Evolutionary conservation across 2,888 invertebrate genomes (phyloP), one percentile per base, ranked within the genome.

Genomic region (Acleris laterana): DNA sequence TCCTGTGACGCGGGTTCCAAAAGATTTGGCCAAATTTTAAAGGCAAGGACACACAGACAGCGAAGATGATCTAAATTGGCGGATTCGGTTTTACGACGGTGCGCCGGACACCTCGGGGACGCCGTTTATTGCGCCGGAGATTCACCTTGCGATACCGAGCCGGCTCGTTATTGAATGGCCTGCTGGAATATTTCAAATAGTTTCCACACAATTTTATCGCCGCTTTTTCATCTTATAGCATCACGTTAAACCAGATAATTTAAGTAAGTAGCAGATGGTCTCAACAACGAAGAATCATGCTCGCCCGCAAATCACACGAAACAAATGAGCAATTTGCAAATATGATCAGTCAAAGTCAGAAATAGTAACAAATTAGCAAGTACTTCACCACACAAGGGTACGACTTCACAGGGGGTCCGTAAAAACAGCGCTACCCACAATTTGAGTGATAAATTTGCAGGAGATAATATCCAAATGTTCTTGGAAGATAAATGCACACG

Each of bases 11-110:
- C 5, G 38, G 13, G 22, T 38, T 66, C 25, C 67, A 56, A 65
- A 52, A 68, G 73, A 68, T 61, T 68, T 77, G 73, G 79, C 69
- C 38, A 62, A 64, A 67, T 69, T 72, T 69, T 62, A 69, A 71
- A 73, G 77, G 76, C 74, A 75, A 76, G 79, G 79, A 79, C 75
- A 74, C 75, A 75, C 74, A 78, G 74, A 82, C 80, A 78, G 76
- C 81, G 76, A 75, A 87, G 87, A 89, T 88, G 88, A 89, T 89
- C 89, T 89, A 87, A 89, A 89, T 87, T 79, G 88, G 77, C 78
- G 81, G 80, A 77, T 83, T 77, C 75, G 72, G 79, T 85, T 89
- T 88, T 88, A 88, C 84, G 82, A 75, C 75, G 77, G 79, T 79
- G 82, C 81, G 65, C 64, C 49, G 63, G 64, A 66, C 69, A 72